These are phyloP conservation scores for Anthopleura xanthogrammica DNA, from an alignment of 92 coral and sea anemone species.

Conservation along the genomic window DNA sequence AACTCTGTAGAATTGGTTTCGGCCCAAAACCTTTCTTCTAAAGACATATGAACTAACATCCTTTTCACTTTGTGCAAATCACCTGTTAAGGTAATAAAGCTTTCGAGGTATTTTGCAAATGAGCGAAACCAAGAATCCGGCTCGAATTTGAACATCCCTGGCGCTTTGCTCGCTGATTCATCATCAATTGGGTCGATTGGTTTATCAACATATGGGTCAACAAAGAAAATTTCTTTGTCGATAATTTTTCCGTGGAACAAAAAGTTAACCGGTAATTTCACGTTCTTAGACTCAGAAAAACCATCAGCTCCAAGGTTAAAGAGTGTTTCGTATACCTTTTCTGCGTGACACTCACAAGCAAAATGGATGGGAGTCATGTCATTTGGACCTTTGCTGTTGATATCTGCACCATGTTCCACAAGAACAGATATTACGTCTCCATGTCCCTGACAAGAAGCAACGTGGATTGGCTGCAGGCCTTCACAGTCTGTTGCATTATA, in stretches of 20 bases:
- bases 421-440: neutral
- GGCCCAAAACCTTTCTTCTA: no score
- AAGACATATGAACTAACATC: no score
- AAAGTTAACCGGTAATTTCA: constrained; percentile 1
- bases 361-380: constrained; percentile 18
- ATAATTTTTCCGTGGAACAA: neutral
- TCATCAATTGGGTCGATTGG: constrained; percentile 27
- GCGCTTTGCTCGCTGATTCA: neutral
- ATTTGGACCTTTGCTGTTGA: constrained; percentile 21
- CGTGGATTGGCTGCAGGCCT: constrained; percentile 56
- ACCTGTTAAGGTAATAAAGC: no score
- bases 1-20: no score
- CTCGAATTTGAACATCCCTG: neutral
- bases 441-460: constrained; percentile 67
- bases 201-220: constrained; percentile 20
- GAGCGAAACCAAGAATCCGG: neutral
- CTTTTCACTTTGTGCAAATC: no score
- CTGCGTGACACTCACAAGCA: constrained; percentile 7
- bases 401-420: constrained; percentile 18
- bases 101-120: no score
- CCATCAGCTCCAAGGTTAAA: constrained; percentile 27
- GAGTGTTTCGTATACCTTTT: constrained; percentile 4
- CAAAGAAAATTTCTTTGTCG: neutral
- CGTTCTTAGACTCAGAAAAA: neutral
- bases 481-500: constrained; percentile 34